These are phyloP conservation scores for Macroramphosus scolopax DNA, from an alignment of 2,797 vertebrate species.

Conservation along the genomic window DNA sequence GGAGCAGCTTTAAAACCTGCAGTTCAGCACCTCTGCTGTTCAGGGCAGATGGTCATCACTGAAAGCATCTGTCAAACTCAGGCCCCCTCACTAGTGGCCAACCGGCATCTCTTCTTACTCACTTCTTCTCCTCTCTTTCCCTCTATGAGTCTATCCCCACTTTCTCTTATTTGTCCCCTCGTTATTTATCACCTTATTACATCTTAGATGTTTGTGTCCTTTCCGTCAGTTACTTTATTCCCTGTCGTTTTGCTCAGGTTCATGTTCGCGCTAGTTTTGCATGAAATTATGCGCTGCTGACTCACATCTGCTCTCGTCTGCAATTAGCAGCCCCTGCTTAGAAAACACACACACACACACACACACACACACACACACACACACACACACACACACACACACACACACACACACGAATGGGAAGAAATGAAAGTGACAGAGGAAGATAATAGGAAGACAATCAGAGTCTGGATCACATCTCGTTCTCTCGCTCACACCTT, in stretches of 20 bases:
- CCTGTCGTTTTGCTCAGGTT: constrained; percentile 32
- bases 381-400: neutral
- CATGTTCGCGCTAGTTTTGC: constrained; percentile 23
- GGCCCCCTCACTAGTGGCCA: constrained; percentile 69
- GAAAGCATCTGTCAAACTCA: constrained; percentile 82
- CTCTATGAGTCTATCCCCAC: constrained; percentile 14
- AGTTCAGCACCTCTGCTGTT: constrained; percentile 85
- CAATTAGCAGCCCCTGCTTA: constrained; percentile 28
- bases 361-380: neutral
- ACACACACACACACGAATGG: neutral
- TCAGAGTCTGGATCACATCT: constrained; percentile 25
- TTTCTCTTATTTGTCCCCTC: constrained; percentile 20
- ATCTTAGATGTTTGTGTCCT: constrained; percentile 38
- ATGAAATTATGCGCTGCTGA: constrained; percentile 25
- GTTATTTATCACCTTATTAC: constrained; percentile 17
- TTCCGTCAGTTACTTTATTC: constrained; percentile 16
- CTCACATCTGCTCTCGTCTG: constrained; percentile 38
- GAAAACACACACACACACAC: constrained; percentile 1
- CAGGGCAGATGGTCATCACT: constrained; percentile 79
- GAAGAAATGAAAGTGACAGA: neutral
- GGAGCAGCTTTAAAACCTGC: constrained; percentile 72
- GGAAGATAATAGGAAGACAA: too few relatives aligned
- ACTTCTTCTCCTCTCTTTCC: constrained; percentile 36
- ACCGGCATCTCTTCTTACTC: constrained; percentile 40
- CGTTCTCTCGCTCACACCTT: too few relatives aligned